Percentiles rank a stretch among this genome's conserved stretches.
phyloP scores from a whole-genome alignment of 1,140 invertebrate species.

The Streblospio benedicti region DNA sequence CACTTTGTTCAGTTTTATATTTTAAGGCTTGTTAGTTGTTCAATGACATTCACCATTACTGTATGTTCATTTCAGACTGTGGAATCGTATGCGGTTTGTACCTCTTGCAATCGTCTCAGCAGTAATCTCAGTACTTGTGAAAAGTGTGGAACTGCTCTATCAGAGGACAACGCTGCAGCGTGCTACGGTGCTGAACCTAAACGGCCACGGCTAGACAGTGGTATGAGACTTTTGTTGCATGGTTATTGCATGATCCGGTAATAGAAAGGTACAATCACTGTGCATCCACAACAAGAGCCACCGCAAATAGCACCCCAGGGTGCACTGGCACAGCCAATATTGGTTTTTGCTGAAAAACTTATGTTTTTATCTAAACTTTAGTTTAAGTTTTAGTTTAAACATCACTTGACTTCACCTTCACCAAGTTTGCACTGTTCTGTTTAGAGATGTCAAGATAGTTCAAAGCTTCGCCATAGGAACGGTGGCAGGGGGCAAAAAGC shows the following conservation, averaged over 20 bases:
- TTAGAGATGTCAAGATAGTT: too few species aligned
- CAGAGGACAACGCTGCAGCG: slow-evolving; percentile 4
- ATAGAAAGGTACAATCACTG: neutral
- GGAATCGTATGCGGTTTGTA: slow-evolving; percentile 3
- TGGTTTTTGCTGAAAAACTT: too few species aligned
- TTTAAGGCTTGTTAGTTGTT: too few species aligned
- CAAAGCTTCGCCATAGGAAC: too few species aligned
- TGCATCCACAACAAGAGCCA: neutral
- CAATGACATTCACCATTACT: too few species aligned
- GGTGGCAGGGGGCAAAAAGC: too few species aligned
- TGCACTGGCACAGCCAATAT: neutral
- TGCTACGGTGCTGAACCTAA: slow-evolving; percentile 11
- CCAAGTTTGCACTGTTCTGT: too few species aligned
- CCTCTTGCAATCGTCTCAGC: slow-evolving; percentile 7
- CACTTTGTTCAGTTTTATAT: too few species aligned
- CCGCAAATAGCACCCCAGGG: neutral
- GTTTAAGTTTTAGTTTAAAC: too few species aligned
- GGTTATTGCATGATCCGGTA: neutral
- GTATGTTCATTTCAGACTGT: slow-evolving; percentile 6
- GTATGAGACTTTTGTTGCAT: neutral
- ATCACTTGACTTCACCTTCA: too few species aligned
- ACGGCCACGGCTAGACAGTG: neutral
- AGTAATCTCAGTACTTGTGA: slow-evolving; percentile 7
- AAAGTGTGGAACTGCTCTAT: slow-evolving; percentile 5
- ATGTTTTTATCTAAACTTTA: too few species aligned